phyloP scores from a whole-genome alignment of 30 jellyfish, hydroid and myxozoan genomes.

The Mastigias papua region DNA sequence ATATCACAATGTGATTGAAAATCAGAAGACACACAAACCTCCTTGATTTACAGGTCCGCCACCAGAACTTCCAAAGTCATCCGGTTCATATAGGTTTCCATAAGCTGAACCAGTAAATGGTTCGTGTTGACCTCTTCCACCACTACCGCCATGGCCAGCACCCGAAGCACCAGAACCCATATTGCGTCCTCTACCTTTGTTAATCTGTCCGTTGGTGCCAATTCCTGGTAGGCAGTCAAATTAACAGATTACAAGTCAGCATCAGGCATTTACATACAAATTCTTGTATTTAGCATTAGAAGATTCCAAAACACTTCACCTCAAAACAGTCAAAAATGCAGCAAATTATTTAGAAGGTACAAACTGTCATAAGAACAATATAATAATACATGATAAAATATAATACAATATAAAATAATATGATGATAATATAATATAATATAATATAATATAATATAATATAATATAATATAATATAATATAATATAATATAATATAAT shows the following conservation, averaged over 20 bases:
- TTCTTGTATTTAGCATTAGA: too few relatives aligned
- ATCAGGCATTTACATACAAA: too few relatives aligned
- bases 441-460: too few relatives aligned
- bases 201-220: constrained; percentile 63
- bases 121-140: constrained; percentile 68
- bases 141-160: constrained; percentile 80
- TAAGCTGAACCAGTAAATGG: constrained; percentile 51
- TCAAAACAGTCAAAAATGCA: too few relatives aligned
- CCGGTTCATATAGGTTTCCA: constrained; percentile 79
- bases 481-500: too few relatives aligned
- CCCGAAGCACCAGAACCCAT: constrained; percentile 67
- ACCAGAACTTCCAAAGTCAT: constrained; percentile 70
- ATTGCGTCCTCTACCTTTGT: constrained; percentile 68
- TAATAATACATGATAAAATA: too few relatives aligned
- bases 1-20: neutral
- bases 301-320: too few relatives aligned
- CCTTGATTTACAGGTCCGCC: constrained; percentile 56
- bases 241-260: neutral
- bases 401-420: too few relatives aligned
- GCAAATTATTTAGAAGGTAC: too few relatives aligned
- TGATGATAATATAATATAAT: too few relatives aligned
- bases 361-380: too few relatives aligned
- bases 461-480: too few relatives aligned
- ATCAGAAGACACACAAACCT: constrained; percentile 12
- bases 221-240: constrained; percentile 12